Conservation (phyloP, 2,113 vertebrate genomes). For the Orthonyx spaldingii region DNA sequence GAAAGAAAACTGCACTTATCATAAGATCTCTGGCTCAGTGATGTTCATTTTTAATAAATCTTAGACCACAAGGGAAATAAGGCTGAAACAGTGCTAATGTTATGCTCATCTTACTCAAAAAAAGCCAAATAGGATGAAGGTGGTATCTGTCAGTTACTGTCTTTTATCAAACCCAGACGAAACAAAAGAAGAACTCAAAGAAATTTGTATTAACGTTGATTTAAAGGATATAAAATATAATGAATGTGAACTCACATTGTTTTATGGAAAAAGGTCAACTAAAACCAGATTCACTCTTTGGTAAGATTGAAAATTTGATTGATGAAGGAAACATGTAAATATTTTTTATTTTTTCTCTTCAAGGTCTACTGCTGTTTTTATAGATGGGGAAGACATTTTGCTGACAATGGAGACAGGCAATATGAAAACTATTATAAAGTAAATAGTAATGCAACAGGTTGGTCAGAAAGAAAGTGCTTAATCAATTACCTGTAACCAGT, state of each 20-base stretch:
- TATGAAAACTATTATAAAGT: not conserved
- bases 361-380: not conserved
- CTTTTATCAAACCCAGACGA: not conserved
- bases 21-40: not conserved
- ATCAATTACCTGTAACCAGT: not conserved
- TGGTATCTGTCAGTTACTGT: not conserved
- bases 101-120: not conserved
- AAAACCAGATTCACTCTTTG: not conserved
- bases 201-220: not conserved
- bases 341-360: not conserved
- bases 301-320: not conserved
- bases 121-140: not conserved
- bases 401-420: not conserved
- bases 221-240: not conserved
- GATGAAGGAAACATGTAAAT: not conserved
- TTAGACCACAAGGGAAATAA: constrained; percentile 39
- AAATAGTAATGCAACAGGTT: not conserved
- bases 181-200: not conserved
- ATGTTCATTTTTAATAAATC: constrained; percentile 37
- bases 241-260: not conserved
- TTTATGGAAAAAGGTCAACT: not conserved
- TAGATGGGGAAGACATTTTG: not conserved
- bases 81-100: not conserved
- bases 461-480: not conserved
- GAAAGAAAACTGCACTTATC: not conserved